phyloP scores from a whole-genome alignment of 2,888 invertebrate genomes.

The Mythimna vitellina region DNA sequence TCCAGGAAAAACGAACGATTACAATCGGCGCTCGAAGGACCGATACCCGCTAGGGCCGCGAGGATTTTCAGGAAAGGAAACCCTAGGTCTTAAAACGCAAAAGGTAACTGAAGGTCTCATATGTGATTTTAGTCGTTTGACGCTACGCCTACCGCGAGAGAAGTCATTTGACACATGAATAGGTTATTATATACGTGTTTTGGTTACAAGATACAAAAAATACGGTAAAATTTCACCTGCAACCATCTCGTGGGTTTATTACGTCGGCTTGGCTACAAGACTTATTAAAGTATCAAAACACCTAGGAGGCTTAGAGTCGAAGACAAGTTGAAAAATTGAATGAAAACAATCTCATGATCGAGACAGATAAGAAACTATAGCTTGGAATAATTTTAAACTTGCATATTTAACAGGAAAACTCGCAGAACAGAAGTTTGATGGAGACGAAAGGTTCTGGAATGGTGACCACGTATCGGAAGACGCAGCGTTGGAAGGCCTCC shows the following conservation, averaged over 20 bases:
- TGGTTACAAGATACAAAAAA: constrained; percentile 60
- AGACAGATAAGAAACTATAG: constrained; percentile 16
- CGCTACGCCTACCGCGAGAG: no score
- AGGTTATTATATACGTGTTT: constrained; percentile 71
- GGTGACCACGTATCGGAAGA: no score
- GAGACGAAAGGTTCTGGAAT: no score
- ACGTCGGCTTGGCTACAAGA: constrained; percentile 15
- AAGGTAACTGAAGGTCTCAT: no score
- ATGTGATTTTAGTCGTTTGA: no score
- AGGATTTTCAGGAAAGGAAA: no score
- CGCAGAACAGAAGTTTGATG: no score
- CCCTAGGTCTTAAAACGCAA: no score
- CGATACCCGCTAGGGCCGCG: no score
- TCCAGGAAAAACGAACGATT: no score
- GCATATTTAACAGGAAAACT: constrained; percentile 3
- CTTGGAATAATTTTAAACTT: constrained; percentile 7
- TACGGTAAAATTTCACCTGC: constrained; percentile 51
- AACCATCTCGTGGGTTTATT: constrained; percentile 29
- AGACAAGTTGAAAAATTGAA: constrained; percentile 39
- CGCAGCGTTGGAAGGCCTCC: no score
- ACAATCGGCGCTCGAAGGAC: no score
- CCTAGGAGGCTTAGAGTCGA: not conserved
- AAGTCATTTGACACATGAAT: constrained; percentile 65
- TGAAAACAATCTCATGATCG: constrained; percentile 22
- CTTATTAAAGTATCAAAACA: constrained; percentile 55